Conservation (phyloP, 1,140 invertebrate species). For the Euschistus heros region DNA sequence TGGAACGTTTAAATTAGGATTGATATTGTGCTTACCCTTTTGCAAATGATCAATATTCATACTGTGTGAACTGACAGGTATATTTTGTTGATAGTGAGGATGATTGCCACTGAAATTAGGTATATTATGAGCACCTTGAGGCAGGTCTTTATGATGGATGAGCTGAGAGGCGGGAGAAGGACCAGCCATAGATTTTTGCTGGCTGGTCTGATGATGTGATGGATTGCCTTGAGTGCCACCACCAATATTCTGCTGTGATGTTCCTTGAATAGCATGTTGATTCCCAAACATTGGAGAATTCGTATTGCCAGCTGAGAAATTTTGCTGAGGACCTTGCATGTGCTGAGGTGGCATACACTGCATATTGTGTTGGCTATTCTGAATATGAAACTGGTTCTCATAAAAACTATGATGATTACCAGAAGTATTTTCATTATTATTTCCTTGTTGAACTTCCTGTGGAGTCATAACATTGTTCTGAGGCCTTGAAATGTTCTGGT, state of each 20-base stretch:
- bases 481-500: no score
- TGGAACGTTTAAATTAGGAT: no score
- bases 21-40: no score
- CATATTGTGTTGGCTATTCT: neutral
- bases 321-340: neutral
- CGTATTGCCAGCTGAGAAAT: neutral
- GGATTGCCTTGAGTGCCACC: neutral
- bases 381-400: constrained; percentile 10
- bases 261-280: constrained; percentile 3
- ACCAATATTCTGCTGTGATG: neutral
- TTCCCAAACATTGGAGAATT: neutral
- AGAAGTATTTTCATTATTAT: neutral
- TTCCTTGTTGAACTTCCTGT: neutral
- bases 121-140: neutral
- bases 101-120: neutral
- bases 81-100: neutral
- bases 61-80: constrained; percentile 2
- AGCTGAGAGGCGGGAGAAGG: no score
- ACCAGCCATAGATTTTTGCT: neutral
- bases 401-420: neutral
- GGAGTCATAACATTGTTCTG: no score
- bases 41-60: neutral
- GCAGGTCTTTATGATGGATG: no score
- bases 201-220: neutral
- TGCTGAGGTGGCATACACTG: neutral